Base-by-base conservation (phyloP, 2,888 invertebrate genomes). In the Microctonus brassicae region DNA sequence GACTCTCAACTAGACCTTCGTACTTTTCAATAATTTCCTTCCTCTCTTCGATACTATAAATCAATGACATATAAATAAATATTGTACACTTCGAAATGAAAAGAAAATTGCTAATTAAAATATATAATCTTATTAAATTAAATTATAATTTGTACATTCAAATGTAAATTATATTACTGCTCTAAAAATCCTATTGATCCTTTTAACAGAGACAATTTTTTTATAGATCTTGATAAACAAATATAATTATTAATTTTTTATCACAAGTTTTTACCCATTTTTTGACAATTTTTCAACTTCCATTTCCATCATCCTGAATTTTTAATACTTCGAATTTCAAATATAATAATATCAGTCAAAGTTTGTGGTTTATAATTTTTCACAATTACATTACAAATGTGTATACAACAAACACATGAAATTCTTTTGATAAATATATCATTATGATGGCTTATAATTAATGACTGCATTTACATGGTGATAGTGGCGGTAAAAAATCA, bases 1-100 rank as follows among this genome's bases (percentile, higher is more conserved):
- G 72, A 63, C 69, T 73, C 29, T 81, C 76, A 17, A 83, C 75
- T 5, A 81, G 75, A 17, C 58, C 68, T n/a, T 80, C 75, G 39
- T 82, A 83, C 67, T 86, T 83, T 34, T 81, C 74, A 11, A 83
- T 55, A 29, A 81, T 76, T 34, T 68, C 33, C 58, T 78, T 76
- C 7, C 72, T 74, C 34, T 81, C 81, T 7, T 69, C 69, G 1
- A 58, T 65, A 33, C 81, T 82, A 62, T 20, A 69, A 71, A 69
- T 60, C 64, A 75, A 73, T 61, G 47, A 2, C 52, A 61, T 47
- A 29, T 42, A 58, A 42, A 42, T 6, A 57, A 57, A 36, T 55
- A 60, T 69, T n/a, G 11, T 2, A 24, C 2, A 22, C 10, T 5
- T 11, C 6, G n/a, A 26, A 29, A 1, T 5, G 7, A 29, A 7